phyloP scores from a whole-genome alignment of 1,140 invertebrate genomes.

The Oryzaephilus surinamensis region DNA sequence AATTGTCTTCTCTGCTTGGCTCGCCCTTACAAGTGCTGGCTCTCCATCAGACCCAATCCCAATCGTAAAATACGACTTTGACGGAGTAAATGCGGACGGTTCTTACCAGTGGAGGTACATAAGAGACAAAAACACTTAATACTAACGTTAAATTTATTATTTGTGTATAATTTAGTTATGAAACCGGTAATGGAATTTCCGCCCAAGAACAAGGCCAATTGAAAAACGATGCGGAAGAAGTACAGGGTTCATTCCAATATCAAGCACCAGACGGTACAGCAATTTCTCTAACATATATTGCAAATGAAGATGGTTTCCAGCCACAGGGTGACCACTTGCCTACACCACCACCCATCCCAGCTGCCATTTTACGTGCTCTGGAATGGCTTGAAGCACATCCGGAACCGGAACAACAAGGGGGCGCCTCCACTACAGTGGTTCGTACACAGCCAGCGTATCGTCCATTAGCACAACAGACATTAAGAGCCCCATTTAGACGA shows the following conservation, averaged over 20 bases:
- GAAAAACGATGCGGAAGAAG: constrained; percentile 37
- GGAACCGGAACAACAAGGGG: constrained; percentile 13
- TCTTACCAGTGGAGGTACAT: constrained; percentile 14
- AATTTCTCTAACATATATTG: constrained; percentile 40
- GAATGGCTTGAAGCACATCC: constrained; percentile 34
- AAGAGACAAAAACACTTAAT: not conserved
- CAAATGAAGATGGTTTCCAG: constrained; percentile 46
- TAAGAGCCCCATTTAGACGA: not conserved
- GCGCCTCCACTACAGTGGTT: not conserved
- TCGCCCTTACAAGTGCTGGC: too few species aligned
- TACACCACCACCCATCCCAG: constrained; percentile 38
- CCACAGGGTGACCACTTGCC: constrained; percentile 45
- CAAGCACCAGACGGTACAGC: constrained; percentile 41
- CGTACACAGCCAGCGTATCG: constrained; percentile 2
- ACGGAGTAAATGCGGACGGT: constrained; percentile 15
- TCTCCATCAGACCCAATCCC: constrained; percentile 16
- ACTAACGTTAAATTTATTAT: not conserved
- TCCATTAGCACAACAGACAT: constrained; percentile 5
- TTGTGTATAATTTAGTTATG: constrained; percentile 38
- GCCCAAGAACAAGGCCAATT: constrained; percentile 42
- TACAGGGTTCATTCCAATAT: constrained; percentile 35
- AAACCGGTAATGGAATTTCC: constrained; percentile 50
- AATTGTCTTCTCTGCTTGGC: too few species aligned
- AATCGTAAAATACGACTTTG: constrained; percentile 15
- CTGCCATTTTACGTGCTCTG: constrained; percentile 28